These are phyloP conservation scores for Abrostola tripartita DNA, from an alignment of 2,888 invertebrate species.

Conservation along the genomic window DNA sequence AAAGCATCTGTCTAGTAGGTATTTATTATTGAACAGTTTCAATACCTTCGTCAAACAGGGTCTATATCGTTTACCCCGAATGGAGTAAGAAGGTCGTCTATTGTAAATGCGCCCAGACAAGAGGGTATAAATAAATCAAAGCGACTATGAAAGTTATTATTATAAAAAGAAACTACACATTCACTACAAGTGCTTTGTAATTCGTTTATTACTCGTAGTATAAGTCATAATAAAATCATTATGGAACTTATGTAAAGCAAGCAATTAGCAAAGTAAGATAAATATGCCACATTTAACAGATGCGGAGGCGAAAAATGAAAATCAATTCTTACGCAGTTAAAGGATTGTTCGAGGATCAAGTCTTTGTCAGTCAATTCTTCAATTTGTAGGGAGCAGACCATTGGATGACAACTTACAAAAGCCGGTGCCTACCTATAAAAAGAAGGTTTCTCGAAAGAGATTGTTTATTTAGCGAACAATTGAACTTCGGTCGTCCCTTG, in stretches of 20 bases:
- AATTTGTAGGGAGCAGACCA: constrained; percentile 45
- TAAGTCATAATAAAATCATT: too few relatives aligned
- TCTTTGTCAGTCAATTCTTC: constrained; percentile 29
- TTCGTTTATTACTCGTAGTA: too few relatives aligned
- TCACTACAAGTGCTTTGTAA: too few relatives aligned
- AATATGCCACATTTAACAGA: background rate
- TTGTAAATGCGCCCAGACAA: too few relatives aligned
- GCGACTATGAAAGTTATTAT: too few relatives aligned
- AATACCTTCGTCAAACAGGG: background rate
- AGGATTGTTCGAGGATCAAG: constrained; percentile 33
- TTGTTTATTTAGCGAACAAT: constrained; percentile 63
- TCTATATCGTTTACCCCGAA: background rate
- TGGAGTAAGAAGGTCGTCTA: background rate
- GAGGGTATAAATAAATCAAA: too few relatives aligned
- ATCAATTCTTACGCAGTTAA: constrained; percentile 26
- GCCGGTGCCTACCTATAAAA: constrained; percentile 29
- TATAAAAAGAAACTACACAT: too few relatives aligned
- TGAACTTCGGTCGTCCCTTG: constrained; percentile 56
- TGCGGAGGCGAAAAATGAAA: constrained; percentile 26
- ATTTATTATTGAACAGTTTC: background rate
- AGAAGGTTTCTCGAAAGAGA: constrained; percentile 43
- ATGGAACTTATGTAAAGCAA: too few relatives aligned
- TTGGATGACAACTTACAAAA: constrained; percentile 47
- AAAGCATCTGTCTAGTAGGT: background rate
- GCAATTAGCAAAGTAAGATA: too few relatives aligned